Evolutionary conservation across 2,888 invertebrate species (phyloP), one percentile per base, ranked within the genome.

Genomic region (Urechis unicinctus): DNA sequence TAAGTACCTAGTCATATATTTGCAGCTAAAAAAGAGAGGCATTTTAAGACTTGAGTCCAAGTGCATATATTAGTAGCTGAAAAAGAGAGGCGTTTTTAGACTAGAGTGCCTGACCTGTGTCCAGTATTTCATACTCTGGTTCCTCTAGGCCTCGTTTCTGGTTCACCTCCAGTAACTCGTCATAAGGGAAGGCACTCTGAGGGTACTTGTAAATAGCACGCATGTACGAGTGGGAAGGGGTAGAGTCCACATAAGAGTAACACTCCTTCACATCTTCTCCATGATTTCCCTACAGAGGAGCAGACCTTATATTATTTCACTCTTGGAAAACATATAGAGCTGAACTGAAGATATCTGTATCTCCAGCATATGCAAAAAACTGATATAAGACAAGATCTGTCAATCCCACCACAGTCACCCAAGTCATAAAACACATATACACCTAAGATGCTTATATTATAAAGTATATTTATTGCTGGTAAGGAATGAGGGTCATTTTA

Each of bases 191-290:
- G 42, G 55, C 61, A 2, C 49, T 41, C 55, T 74, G 74, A 0
- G 78, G 77, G 62, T 78, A 78, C 60, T 74, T 75, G 63, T 78
- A 78, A 21, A 77, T 61, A 9, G 69, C 72, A 53, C 69, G 68
- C 73, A 75, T 74, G 65, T 78, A 78, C 30, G 71, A 71, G 64
- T 77, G 74, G 29, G 72, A 70, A 3, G 78, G 76, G 0, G 70
- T 71, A 45, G 66, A 67, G 63, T 74, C 74, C 45, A 75, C 57
- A 58, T 78, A 77, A 53, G 74, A 78, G 60, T 78, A 78, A 30
- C 71, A 55, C 61, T 78, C 78, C 60, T 78, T 78, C 26, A 76
- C 76, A 61, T 78, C 78, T 57, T 78, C 78, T 1, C 77, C 78
- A 62, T 78, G 78, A 63, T 78, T 78, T n/a, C 78, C 78, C 77